phyloP scores from a whole-genome alignment of 2,797 vertebrate genomes.

The Lutjanus argentimaculatus region DNA sequence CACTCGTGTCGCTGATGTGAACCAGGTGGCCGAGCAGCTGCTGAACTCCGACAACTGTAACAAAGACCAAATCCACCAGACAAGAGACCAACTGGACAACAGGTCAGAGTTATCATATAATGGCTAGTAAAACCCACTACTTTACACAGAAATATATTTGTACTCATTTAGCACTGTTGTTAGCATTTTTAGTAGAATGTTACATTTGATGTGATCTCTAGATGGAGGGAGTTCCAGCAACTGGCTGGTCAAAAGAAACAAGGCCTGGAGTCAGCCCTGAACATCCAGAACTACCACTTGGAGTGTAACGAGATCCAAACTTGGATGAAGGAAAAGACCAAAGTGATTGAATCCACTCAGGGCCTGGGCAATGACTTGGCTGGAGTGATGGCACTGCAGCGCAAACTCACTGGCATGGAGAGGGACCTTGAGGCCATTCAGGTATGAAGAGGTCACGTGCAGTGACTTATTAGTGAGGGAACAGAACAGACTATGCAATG shows the following conservation, averaged over 20 bases:
- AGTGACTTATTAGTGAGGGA: not conserved
- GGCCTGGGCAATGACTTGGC: slow-evolving; percentile 93
- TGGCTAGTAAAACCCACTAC: not conserved
- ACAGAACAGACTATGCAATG: not conserved
- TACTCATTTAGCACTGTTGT: not conserved
- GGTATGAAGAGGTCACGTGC: slow-evolving; percentile 74
- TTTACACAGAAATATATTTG: not conserved
- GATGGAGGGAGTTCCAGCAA: slow-evolving; percentile 93
- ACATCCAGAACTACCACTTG: slow-evolving; percentile 96
- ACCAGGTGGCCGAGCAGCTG: slow-evolving; percentile 90
- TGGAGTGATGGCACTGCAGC: slow-evolving; percentile 93
- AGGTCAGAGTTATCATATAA: slow-evolving; percentile 82
- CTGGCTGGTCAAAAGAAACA: slow-evolving; percentile 92
- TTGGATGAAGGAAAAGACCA: slow-evolving; percentile 98
- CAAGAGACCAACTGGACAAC: slow-evolving; percentile 91
- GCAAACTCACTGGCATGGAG: slow-evolving; percentile 95
- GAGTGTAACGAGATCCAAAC: slow-evolving; percentile 95
- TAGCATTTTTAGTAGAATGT: slow-evolving; percentile 6
- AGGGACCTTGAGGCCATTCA: slow-evolving; percentile 95
- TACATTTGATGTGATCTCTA: slow-evolving; percentile 60
- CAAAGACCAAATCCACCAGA: slow-evolving; percentile 91
- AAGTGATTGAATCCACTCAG: slow-evolving; percentile 97
- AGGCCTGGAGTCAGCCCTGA: slow-evolving; percentile 91
- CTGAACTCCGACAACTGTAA: slow-evolving; percentile 87
- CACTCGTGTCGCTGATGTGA: slow-evolving; percentile 89